Evolutionary conservation across 2,797 vertebrate species (phyloP), one percentile per base, ranked within the genome.

Genomic region (Crenichthys baileyi): DNA sequence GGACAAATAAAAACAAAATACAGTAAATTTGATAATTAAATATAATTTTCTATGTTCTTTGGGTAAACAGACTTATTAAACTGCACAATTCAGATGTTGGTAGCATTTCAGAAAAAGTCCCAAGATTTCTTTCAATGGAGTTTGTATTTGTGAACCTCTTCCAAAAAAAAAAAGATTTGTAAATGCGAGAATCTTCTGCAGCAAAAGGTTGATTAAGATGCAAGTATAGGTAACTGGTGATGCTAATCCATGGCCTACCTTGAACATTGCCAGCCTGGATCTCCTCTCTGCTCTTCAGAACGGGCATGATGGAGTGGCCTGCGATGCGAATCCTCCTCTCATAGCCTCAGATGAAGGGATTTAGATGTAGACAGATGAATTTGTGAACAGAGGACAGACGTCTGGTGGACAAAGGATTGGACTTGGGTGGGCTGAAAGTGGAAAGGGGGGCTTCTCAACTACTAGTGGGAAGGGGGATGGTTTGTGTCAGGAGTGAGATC

Each of bases 261-360:
- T 96, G 94, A 95, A 95, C 95, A 96, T 96, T 95, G 95, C 94
- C 96, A 96, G 95, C 94, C 95, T 93, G 90, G 95, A 95, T 96
- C 93, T 94, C 93, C 94, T 93, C 92, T 91, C 93, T 92, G 81
- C 91, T 95, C 93, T 94, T 96, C 96, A 96, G 95, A 95, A 94
- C 93, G 94, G 95, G 95, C 96, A 96, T 96, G 95, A 93, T 96
- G 95, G 94, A 95, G 94, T 95, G 92, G 94, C 93, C 95, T 95
- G 94, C 92, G 86, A 85, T 90, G 88, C 90, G 72, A 91, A 92
- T 95, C 95, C 94, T 95, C 95, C 96, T 95, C 94, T 96, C 96
- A 96, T 96, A 96, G 94, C 96, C 95, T 95, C 95, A 87, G 95
- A 93, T 96, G 92, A 90, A 94, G 91, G 91, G 94, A 93, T 89